A percentile compares a stretch with the other conserved stretches of the same genome.
Conservation (phyloP, 2,113 vertebrate species). For the Spilogale gracilis region DNA sequence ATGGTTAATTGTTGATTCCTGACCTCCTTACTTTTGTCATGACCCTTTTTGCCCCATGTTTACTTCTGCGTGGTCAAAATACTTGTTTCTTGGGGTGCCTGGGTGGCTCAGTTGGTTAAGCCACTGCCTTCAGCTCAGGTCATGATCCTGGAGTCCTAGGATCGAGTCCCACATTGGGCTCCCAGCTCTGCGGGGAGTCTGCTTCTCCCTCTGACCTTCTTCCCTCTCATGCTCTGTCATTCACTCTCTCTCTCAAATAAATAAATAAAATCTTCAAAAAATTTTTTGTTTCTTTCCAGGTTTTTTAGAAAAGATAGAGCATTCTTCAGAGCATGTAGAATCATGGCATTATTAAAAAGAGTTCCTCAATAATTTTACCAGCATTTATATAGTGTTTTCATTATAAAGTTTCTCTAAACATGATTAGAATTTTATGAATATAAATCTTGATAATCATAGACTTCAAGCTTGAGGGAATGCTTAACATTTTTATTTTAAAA, state of each 20-base stretch:
- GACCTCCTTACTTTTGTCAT: not conserved
- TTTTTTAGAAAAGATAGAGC: not conserved
- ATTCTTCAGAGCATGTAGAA: not conserved
- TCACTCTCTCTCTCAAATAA: too few relatives aligned
- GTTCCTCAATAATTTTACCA: not conserved
- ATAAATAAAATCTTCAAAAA: not conserved
- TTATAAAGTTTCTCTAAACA: not conserved
- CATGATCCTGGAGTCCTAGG: too few relatives aligned
- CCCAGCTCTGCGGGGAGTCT: too few relatives aligned
- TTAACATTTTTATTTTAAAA: constrained; percentile 47
- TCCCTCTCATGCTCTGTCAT: too few relatives aligned
- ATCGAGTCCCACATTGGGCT: too few relatives aligned
- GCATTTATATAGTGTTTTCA: not conserved
- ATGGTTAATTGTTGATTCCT: not conserved
- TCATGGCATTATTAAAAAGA: not conserved
- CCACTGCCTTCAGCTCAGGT: too few relatives aligned
- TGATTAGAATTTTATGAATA: constrained; percentile 14
- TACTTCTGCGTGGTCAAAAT: not conserved
- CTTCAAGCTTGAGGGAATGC: not conserved
- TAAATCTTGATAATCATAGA: not conserved
- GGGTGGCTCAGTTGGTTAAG: too few relatives aligned
- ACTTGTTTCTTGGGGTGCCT: not conserved
- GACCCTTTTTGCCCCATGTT: not conserved
- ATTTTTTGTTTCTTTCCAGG: not conserved
- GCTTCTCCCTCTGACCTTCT: too few relatives aligned